Percentiles rank a stretch among this genome's conserved stretches.
Conservation (phyloP, 2,113 vertebrate species). For the Microtus pennsylvanicus region DNA sequence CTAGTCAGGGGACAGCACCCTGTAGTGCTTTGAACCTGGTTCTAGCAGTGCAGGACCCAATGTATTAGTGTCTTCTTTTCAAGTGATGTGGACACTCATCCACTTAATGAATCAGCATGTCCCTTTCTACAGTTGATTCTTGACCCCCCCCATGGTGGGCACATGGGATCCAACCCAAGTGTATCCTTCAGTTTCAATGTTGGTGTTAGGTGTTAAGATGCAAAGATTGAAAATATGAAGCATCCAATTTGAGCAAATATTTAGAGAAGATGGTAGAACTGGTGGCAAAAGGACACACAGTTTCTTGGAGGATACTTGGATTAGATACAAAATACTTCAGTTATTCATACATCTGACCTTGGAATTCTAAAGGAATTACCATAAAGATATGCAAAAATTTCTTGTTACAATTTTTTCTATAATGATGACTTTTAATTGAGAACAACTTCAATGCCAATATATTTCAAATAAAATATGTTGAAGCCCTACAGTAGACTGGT, state of each 20-base stretch:
- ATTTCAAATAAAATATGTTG: conserved; percentile 25
- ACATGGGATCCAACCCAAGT: conserved; percentile 43
- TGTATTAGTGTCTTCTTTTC: conserved; percentile 21
- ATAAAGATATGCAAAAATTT: background rate
- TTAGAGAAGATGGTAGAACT: conserved; percentile 11
- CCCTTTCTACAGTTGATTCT: conserved; percentile 21
- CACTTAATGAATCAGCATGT: conserved; percentile 59
- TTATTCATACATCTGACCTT: background rate
- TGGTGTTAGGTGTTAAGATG: conserved; percentile 53
- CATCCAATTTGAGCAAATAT: conserved; percentile 8
- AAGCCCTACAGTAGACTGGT: background rate
- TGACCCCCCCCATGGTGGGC: background rate
- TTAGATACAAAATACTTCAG: background rate
- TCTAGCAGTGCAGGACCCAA: background rate
- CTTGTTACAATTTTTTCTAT: background rate
- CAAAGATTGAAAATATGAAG: conserved; percentile 57
- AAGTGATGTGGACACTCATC: conserved; percentile 49
- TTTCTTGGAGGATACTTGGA: conserved; percentile 22
- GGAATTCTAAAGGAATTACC: conserved; percentile 26
- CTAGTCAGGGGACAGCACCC: background rate
- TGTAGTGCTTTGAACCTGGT: background rate
- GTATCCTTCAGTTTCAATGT: conserved; percentile 37
- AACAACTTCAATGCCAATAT: conserved; percentile 33
- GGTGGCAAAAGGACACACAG: background rate
- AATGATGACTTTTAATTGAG: conserved; percentile 29